Evolutionary conservation across 2,888 invertebrate species (phyloP).

Genomic region (Drosophila mettleri): DNA sequence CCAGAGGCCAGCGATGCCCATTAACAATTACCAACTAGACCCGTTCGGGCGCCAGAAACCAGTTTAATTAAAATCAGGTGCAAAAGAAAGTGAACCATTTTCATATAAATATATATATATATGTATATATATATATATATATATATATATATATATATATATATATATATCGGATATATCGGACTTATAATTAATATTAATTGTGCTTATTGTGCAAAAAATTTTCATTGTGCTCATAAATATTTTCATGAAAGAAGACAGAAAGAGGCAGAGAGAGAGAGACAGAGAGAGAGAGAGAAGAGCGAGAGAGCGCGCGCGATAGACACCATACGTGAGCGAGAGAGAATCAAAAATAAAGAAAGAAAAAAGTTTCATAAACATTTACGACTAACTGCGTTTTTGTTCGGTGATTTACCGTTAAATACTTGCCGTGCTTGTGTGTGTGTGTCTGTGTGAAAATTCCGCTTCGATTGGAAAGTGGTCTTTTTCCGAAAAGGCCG

Average conservation of each 20-base stretch:
- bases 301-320: background rate
- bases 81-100: conserved; percentile 80
- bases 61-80: conserved; percentile 70
- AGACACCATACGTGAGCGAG: background rate
- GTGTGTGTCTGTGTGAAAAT: conserved; percentile 33
- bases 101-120: conserved; percentile 37
- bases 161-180: conserved; percentile 7
- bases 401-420: conserved; percentile 75
- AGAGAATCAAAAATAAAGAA: background rate
- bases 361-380: conserved; percentile 20
- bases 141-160: conserved; percentile 1
- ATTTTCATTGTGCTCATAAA: conserved; percentile 24
- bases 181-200: conserved; percentile 38
- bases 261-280: background rate
- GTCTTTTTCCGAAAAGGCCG: conserved; percentile 40
- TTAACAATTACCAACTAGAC: conserved; percentile 31
- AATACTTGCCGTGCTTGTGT: conserved; percentile 20
- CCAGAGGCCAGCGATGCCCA: conserved; percentile 12
- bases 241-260: background rate
- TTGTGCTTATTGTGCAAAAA: conserved; percentile 28
- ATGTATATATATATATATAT: conserved; percentile 5
- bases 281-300: background rate
- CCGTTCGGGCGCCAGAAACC: conserved; percentile 57
- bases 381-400: conserved; percentile 42
- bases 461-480: conserved; percentile 73